Percentiles rank a stretch among this genome's conserved stretches.
These are phyloP conservation scores for Mellivora capensis DNA, from an alignment of 2,113 vertebrate genomes.

Conservation along the genomic window DNA sequence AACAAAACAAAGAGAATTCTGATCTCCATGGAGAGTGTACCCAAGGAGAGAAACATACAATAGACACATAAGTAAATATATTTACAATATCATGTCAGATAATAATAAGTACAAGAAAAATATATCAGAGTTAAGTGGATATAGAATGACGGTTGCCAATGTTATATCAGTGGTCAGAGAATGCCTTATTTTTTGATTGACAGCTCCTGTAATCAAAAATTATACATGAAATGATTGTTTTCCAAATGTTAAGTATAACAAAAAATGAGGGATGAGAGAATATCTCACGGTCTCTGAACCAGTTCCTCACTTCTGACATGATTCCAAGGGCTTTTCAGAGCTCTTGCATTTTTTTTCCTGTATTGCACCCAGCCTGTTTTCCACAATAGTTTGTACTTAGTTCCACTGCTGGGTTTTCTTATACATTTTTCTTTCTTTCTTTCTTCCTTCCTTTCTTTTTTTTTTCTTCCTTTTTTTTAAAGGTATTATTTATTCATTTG, in stretches of 20 bases:
- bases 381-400: neutral
- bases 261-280: neutral
- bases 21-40: neutral
- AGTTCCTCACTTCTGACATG: neutral
- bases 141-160: rapidly evolving
- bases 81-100: neutral
- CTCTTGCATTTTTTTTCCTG: neutral
- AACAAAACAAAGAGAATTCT: neutral
- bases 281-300: neutral
- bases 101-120: neutral
- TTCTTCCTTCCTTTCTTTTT: neutral
- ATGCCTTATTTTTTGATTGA: neutral
- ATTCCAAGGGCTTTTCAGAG: neutral
- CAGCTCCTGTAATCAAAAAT: neutral
- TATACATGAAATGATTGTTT: neutral
- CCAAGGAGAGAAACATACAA: neutral
- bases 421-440: neutral
- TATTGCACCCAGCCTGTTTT: neutral
- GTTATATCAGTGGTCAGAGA: neutral
- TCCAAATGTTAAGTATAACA: neutral
- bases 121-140: neutral
- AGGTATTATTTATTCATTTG: no score
- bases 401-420: neutral
- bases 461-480: neutral
- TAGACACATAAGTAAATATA: neutral